Conservation (phyloP, 2,797 vertebrate genomes). For the Arrhamphus sclerolepis region DNA sequence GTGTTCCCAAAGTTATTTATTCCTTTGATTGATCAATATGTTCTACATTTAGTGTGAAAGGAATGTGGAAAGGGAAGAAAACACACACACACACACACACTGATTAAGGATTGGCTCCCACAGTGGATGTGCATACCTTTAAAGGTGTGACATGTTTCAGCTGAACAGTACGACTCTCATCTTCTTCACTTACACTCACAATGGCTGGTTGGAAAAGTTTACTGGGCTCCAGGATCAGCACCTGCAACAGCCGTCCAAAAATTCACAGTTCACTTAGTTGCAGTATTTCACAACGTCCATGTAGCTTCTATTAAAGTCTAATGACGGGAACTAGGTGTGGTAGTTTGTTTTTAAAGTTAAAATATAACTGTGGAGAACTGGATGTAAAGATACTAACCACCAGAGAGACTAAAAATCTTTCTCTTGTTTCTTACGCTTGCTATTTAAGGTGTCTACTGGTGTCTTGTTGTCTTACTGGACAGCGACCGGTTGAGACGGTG, state of each 20-base stretch:
- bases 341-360: background rate
- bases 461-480: slow-evolving; percentile 79
- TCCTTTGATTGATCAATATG: background rate
- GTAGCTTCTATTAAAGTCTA: background rate
- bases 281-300: background rate
- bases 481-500: slow-evolving; percentile 66
- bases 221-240: slow-evolving; percentile 87
- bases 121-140: slow-evolving; percentile 74
- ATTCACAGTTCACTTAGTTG: background rate
- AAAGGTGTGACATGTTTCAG: slow-evolving; percentile 80
- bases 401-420: background rate
- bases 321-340: background rate
- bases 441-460: background rate
- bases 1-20: background rate
- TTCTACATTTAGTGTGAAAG: too few species aligned
- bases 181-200: slow-evolving; percentile 79
- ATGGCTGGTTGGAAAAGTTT: slow-evolving; percentile 84
- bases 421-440: background rate
- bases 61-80: background rate
- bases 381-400: background rate
- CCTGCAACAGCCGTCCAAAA: slow-evolving; percentile 69
- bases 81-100: background rate
- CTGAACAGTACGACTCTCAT: slow-evolving; percentile 77
- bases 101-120: background rate
- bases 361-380: background rate